Evolutionary conservation across 2,888 invertebrate genomes (phyloP), one percentile per base, ranked within the genome.

Genomic region (Melanostoma scalare): DNA sequence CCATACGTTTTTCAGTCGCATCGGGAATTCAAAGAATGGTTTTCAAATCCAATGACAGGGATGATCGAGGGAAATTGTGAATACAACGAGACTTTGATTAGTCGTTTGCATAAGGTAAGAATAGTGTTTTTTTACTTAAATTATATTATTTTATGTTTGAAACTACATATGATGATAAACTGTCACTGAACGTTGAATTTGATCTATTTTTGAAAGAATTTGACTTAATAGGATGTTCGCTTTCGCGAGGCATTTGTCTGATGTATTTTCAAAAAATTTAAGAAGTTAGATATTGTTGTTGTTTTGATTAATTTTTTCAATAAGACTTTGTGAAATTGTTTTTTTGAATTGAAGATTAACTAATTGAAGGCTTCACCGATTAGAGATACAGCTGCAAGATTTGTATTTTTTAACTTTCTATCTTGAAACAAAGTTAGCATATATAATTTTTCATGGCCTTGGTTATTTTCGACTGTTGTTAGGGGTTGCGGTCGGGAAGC

Each of bases 21-120:
- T 92, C 94, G 96, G 68, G 98, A 99, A 92, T 98, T 97, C 91
- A 97, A 98, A 91, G 98, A 98, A 92, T 99, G 99, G 99, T 99
- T 99, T 93, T 97, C 97, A 76, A 97, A 97, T 92, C 99, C 98
- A 52, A 96, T 99, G 85, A 97, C 97, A 33, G 97, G 97, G 78
- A 98, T 98, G 97, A 96, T 98, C 85, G 98, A 98, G 91, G 97
- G 97, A 77, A 96, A 95, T 89, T 94, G 95, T 84, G 97, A 97
- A 90, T 97, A 97, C 91, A 97, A 97, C 92, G 96, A 97, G 89
- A 95, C 94, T 87, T 94, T 98, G 87, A 97, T 98, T 86, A 95
- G 95, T 90, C 93, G 97, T 87, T 92, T 98, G 86, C 98, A 98
- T 90, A 98, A 98, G 94, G 96, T 96, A 94, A 96, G 95, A 30